Conservation (phyloP, 1,140 invertebrate genomes). For the Hyphantria cunea region DNA sequence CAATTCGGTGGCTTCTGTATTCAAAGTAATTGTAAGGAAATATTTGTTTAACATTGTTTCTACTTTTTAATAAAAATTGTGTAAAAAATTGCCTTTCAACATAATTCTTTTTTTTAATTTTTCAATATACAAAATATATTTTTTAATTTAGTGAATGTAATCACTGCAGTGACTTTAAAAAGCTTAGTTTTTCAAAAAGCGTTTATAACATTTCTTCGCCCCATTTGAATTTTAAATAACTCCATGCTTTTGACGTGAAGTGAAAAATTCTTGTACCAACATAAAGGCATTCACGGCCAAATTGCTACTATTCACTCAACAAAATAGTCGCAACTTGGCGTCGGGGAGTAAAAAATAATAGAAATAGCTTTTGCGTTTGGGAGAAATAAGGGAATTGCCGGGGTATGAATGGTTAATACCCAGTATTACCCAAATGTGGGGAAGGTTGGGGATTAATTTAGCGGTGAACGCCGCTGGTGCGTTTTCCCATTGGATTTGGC, state of each 20-base stretch:
- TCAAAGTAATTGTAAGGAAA: slow-evolving; percentile 17
- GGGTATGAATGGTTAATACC: slow-evolving; percentile 56
- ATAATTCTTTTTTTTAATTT: no score
- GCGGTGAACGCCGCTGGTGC: slow-evolving; percentile 23
- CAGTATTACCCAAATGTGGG: slow-evolving; percentile 27
- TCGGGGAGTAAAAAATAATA: slow-evolving; percentile 12
- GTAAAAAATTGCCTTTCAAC: no score
- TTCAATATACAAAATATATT: no score
- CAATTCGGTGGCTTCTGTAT: background rate
- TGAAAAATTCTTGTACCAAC: slow-evolving; percentile 5
- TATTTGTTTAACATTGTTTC: slow-evolving; percentile 5
- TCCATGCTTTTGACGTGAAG: background rate
- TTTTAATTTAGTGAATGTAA: background rate
- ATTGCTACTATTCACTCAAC: slow-evolving; percentile 1
- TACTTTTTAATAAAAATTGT: background rate
- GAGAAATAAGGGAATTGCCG: slow-evolving; percentile 52
- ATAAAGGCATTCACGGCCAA: background rate
- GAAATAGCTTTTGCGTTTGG: slow-evolving; percentile 33
- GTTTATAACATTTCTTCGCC: background rate
- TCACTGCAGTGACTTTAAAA: background rate
- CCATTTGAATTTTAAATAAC: slow-evolving; percentile 5
- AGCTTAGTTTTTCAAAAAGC: no score
- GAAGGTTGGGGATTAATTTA: slow-evolving; percentile 25
- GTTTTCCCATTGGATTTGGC: slow-evolving; percentile 19
- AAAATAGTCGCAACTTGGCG: slow-evolving; percentile 5